phyloP scores from a whole-genome alignment of 92 coral and sea anemone genomes.

The Porites divaricata region DNA sequence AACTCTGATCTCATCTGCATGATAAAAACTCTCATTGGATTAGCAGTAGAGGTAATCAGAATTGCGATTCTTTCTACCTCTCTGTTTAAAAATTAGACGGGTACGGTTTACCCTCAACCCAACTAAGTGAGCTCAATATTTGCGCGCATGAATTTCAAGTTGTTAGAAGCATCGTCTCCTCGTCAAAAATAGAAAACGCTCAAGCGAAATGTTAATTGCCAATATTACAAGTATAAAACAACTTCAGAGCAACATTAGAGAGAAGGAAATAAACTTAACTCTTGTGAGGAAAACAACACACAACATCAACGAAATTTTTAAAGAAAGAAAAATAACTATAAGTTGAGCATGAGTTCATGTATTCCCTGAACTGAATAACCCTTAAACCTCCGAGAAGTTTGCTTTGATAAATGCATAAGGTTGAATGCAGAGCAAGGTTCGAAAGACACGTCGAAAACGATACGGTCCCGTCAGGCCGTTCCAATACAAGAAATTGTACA shows the following conservation, averaged over 20 bases:
- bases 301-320: background rate
- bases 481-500: background rate
- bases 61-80: background rate
- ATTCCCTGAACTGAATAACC: background rate
- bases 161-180: background rate
- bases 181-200: background rate
- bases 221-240: background rate
- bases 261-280: constrained; percentile 25
- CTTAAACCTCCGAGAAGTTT: background rate
- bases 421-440: background rate
- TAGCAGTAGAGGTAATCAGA: background rate
- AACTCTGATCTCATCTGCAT: background rate
- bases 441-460: constrained; percentile 7
- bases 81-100: background rate
- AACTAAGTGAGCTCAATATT: background rate
- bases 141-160: background rate
- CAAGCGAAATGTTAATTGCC: background rate
- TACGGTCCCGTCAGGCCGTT: too few species aligned
- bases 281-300: constrained; percentile 27
- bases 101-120: background rate
- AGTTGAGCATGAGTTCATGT: background rate
- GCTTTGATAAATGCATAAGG: background rate
- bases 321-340: background rate
- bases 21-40: constrained; percentile 25
- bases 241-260: constrained; percentile 14